A percentile compares a stretch with the other conserved stretches of the same genome.
These are phyloP conservation scores for Ibidorhyncha struthersii DNA, from an alignment of 2,113 vertebrate species.

Conservation along the genomic window DNA sequence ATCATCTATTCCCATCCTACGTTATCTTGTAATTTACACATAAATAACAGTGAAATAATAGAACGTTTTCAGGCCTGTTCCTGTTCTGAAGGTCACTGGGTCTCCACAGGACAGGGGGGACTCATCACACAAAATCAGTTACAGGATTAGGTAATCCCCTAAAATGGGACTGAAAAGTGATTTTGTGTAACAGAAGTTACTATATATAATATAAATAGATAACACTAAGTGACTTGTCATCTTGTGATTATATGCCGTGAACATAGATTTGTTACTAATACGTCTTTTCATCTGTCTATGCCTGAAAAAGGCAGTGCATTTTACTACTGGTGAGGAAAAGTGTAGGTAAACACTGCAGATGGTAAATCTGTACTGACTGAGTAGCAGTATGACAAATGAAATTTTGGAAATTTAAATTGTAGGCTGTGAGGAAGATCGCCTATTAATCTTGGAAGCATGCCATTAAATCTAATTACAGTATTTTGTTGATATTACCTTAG, in stretches of 20 bases:
- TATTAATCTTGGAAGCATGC: slow-evolving; percentile 65
- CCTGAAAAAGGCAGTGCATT: slow-evolving; percentile 17
- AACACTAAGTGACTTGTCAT: slow-evolving; percentile 47
- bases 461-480: slow-evolving; percentile 70
- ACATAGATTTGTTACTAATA: slow-evolving; percentile 33
- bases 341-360: not conserved
- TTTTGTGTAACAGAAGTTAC: slow-evolving; percentile 61
- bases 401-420: slow-evolving; percentile 61
- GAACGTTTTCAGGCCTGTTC: slow-evolving; percentile 58
- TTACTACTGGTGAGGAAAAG: not conserved
- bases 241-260: slow-evolving; percentile 52
- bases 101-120: not conserved
- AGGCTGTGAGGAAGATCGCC: slow-evolving; percentile 56
- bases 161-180: slow-evolving; percentile 64
- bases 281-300: slow-evolving; percentile 42
- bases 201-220: slow-evolving; percentile 61
- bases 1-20: slow-evolving; percentile 39
- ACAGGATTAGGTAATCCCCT: slow-evolving; percentile 50
- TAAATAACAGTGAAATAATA: slow-evolving; percentile 65
- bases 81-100: slow-evolving; percentile 14
- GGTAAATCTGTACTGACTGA: not conserved
- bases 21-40: slow-evolving; percentile 67
- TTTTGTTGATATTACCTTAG: slow-evolving; percentile 44
- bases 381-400: slow-evolving; percentile 27
- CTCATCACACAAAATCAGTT: slow-evolving; percentile 26